Evolutionary conservation across 2,797 vertebrate genomes (phyloP).

Genomic region (Heterohyrax brucei): DNA sequence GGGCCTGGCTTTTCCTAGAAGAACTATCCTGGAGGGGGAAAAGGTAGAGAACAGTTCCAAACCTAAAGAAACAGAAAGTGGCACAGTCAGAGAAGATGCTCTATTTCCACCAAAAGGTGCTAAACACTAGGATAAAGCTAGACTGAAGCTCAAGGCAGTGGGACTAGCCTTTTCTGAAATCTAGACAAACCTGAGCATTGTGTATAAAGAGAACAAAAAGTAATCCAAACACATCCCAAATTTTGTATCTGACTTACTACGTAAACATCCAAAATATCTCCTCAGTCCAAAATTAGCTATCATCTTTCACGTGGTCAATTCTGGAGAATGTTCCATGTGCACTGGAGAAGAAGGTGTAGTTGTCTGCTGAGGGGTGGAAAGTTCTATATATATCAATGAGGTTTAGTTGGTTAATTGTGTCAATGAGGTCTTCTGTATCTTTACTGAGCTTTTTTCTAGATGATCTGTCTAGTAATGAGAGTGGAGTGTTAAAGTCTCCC

Average conservation of each 20-base stretch:
- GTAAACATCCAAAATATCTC: not conserved
- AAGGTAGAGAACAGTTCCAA: not conserved
- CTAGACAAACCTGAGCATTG: not conserved
- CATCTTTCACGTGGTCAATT: no score
- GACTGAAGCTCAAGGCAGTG: not conserved
- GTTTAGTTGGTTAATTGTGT: no score
- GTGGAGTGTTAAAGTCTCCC: no score
- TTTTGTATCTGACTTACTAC: conserved; percentile 34
- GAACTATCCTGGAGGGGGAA: not conserved
- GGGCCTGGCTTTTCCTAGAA: not conserved
- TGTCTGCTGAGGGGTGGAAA: no score
- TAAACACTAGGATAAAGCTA: not conserved
- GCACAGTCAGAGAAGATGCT: not conserved
- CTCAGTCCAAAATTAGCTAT: not conserved
- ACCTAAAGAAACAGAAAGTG: not conserved
- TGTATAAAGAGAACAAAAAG: not conserved
- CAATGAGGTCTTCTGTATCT: no score
- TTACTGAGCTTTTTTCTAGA: no score
- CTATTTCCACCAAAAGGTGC: not conserved
- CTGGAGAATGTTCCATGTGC: no score
- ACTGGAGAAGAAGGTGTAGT: no score
- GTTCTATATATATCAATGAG: no score
- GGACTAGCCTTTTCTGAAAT: conserved; percentile 18
- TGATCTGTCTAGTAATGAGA: no score
- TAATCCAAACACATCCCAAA: not conserved